phyloP scores from a whole-genome alignment of 2,113 vertebrate species.

The Peromyscus polionotus region DNA sequence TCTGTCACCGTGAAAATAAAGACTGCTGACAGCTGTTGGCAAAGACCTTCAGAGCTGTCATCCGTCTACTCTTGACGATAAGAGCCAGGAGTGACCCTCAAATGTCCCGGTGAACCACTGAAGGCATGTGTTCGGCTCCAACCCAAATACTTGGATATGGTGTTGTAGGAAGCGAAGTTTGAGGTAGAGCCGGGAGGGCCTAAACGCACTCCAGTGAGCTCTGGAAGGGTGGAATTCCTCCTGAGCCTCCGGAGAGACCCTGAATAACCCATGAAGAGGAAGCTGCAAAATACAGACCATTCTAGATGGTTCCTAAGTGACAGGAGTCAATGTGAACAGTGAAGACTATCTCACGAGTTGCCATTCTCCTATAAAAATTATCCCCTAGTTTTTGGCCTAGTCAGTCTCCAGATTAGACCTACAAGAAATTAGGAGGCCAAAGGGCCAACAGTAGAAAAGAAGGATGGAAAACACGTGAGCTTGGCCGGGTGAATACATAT shows the following conservation, averaged over 20 bases:
- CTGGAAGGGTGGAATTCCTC: not conserved
- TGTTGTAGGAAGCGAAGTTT: not conserved
- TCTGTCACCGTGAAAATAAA: slow-evolving; percentile 44
- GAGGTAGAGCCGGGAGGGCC: not conserved
- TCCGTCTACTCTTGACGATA: not conserved
- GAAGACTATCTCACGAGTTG: not conserved
- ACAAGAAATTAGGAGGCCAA: not conserved
- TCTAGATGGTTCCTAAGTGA: not conserved
- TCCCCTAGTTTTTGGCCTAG: not conserved
- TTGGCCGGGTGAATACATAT: not conserved
- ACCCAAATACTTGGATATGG: not conserved
- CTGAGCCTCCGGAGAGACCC: not conserved
- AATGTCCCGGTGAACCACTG: not conserved
- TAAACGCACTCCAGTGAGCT: not conserved
- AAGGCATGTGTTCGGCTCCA: slow-evolving; percentile 32
- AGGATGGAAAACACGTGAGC: not conserved
- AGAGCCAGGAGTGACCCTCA: slow-evolving; percentile 22
- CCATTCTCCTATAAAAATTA: slow-evolving; percentile 4
- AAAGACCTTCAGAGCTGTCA: slow-evolving; percentile 23
- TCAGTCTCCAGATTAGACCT: not conserved
- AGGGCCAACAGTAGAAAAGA: slow-evolving; percentile 13
- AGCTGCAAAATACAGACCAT: not conserved
- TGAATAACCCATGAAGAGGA: not conserved
- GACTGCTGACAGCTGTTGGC: slow-evolving; percentile 37
- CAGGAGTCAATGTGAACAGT: not conserved